Conservation (phyloP, 2,888 invertebrate species). For the Drosophila buzzatii region DNA sequence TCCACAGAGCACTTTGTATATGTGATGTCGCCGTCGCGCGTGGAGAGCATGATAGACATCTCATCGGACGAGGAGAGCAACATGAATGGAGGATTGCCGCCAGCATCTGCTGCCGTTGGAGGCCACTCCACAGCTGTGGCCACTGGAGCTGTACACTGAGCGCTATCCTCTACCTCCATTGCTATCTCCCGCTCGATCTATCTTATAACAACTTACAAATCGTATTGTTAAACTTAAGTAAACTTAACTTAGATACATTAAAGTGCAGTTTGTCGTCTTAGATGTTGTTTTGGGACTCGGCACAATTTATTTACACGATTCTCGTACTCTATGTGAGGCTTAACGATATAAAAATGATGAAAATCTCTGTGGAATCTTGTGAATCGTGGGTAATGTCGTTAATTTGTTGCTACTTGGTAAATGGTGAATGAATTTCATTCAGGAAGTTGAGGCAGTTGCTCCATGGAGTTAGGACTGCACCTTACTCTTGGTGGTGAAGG, state of each 20-base stretch:
- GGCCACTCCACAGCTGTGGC: not conserved
- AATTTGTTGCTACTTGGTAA: conserved; percentile 61
- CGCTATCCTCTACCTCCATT: not conserved
- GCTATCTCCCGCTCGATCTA: not conserved
- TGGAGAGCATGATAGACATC: conserved; percentile 85
- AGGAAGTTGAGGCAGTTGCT: conserved; percentile 41
- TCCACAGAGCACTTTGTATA: conserved; percentile 84
- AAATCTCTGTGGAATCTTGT: conserved; percentile 43
- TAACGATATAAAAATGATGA: conserved; percentile 45
- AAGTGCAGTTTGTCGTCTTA: conserved; percentile 33
- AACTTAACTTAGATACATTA: conserved; percentile 34
- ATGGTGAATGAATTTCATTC: conserved; percentile 85
- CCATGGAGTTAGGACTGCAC: conserved; percentile 88
- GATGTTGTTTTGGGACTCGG: conserved; percentile 22
- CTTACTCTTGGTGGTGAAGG: conserved; percentile 93
- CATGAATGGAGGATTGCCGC: conserved; percentile 51
- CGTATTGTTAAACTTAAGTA: conserved; percentile 48
- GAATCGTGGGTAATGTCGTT: conserved; percentile 42
- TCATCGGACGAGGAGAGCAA: conserved; percentile 84
- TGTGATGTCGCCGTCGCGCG: conserved; percentile 85
- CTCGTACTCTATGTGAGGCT: conserved; percentile 28
- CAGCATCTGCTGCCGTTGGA: not conserved
- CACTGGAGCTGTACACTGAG: conserved; percentile 42
- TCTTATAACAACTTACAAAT: conserved; percentile 14
- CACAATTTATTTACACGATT: conserved; percentile 51